These are phyloP conservation scores for Valencia hispanica DNA, from an alignment of 2,797 vertebrate species.

Conservation along the genomic window DNA sequence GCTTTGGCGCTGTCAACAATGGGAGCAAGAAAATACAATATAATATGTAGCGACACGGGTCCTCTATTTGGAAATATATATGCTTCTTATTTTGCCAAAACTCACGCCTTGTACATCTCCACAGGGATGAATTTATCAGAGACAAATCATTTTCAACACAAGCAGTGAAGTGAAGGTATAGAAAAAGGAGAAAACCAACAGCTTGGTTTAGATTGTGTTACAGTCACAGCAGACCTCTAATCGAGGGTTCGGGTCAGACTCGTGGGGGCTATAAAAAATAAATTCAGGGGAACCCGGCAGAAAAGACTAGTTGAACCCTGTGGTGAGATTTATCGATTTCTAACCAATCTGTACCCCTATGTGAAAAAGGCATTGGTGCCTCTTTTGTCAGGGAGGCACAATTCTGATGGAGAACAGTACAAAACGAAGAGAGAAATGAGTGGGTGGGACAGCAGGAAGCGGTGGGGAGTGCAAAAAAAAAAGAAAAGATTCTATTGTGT, in stretches of 20 bases:
- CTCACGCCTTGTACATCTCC: slow-evolving; percentile 27
- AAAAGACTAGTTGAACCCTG: slow-evolving; percentile 41
- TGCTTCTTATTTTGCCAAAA: slow-evolving; percentile 42
- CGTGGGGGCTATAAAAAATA: slow-evolving; percentile 37
- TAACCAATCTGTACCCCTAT: slow-evolving; percentile 52
- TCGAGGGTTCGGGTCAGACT: slow-evolving; percentile 45
- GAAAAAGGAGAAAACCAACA: slow-evolving; percentile 20
- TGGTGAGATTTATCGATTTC: slow-evolving; percentile 64
- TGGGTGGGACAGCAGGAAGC: slow-evolving; percentile 55
- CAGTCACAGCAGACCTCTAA: slow-evolving; percentile 43
- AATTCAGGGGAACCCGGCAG: slow-evolving; percentile 7
- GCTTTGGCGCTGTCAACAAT: slow-evolving; percentile 41
- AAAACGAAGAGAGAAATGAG: slow-evolving; percentile 58
- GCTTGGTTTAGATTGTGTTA: slow-evolving; percentile 48
- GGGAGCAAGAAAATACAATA: slow-evolving; percentile 38
- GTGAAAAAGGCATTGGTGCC: slow-evolving; percentile 52
- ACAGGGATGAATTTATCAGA: slow-evolving; percentile 25
- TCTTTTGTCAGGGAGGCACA: slow-evolving; percentile 64
- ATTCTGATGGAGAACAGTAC: slow-evolving; percentile 59
- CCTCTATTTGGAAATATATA: slow-evolving; percentile 42
- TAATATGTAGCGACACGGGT: slow-evolving; percentile 35
- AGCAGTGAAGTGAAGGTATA: slow-evolving; percentile 12
- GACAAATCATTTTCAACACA: slow-evolving; percentile 21
- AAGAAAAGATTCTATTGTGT: slow-evolving; percentile 62
- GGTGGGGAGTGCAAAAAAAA: slow-evolving; percentile 23